Evolutionary conservation across 2,888 invertebrate genomes (phyloP).

Genomic region (Mimachlamys varia): DNA sequence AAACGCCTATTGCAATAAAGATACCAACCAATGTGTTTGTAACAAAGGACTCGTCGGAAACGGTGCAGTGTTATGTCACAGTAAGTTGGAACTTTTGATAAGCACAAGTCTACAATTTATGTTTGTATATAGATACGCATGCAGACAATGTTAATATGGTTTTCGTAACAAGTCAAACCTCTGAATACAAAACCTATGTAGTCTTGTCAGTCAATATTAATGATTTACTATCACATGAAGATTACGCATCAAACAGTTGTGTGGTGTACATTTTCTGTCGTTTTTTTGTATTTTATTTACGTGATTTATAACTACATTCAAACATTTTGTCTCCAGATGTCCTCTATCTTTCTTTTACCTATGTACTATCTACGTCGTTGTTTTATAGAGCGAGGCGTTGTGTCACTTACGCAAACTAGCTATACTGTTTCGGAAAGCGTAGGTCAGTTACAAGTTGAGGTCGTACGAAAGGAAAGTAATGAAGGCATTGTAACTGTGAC

Average conservation of each 20-base stretch:
- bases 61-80: neutral
- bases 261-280: too few species aligned
- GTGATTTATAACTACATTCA: too few species aligned
- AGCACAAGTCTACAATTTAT: neutral
- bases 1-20: neutral
- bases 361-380: neutral
- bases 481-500: neutral
- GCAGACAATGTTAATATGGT: too few species aligned
- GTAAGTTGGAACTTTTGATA: neutral
- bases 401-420: neutral
- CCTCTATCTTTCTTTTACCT: neutral
- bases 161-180: too few species aligned
- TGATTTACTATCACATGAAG: too few species aligned
- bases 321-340: too few species aligned
- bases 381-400: neutral
- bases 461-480: neutral
- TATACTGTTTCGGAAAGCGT: neutral
- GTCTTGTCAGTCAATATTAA: too few species aligned
- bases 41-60: neutral
- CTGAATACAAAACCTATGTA: too few species aligned
- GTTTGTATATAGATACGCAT: too few species aligned
- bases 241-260: too few species aligned
- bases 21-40: neutral
- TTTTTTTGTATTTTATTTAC: too few species aligned
- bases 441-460: constrained; percentile 1